Conservation (phyloP, 53 echinoderm and acorn worm species). For the Luidia sarsii region DNA sequence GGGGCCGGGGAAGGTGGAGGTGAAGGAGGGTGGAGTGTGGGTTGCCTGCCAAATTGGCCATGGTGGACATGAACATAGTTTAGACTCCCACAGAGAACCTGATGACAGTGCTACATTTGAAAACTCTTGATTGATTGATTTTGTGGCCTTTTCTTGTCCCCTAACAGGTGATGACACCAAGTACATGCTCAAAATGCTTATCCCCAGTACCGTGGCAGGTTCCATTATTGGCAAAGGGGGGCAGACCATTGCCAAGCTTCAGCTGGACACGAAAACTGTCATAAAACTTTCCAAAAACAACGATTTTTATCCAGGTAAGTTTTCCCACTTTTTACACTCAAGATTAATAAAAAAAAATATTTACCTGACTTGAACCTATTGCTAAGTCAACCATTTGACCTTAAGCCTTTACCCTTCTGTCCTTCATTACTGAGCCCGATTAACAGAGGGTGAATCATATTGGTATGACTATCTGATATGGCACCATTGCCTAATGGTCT, state of each 20-base stretch:
- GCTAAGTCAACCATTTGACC: too few species aligned
- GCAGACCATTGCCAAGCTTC: slow-evolving; percentile 94
- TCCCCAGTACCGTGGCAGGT: slow-evolving; percentile 97
- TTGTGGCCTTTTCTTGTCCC: slow-evolving; percentile 1
- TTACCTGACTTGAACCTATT: too few species aligned
- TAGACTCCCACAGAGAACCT: too few species aligned
- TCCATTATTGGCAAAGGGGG: slow-evolving; percentile 99
- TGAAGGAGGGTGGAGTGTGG: neutral
- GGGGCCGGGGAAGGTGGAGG: too few species aligned
- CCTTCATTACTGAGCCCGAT: too few species aligned
- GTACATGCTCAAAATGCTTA: slow-evolving; percentile 93
- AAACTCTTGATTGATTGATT: neutral
- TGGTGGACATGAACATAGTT: neutral
- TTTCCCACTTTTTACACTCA: too few species aligned
- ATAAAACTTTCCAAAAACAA: slow-evolving; percentile 98
- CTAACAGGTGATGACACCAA: slow-evolving; percentile 74
- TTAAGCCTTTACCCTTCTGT: too few species aligned
- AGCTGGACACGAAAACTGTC: slow-evolving; percentile 92
- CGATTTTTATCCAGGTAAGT: slow-evolving; percentile 96
- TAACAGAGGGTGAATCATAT: too few species aligned
- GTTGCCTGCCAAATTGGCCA: neutral
- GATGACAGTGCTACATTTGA: too few species aligned
- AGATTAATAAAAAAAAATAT: too few species aligned
- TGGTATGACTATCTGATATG: too few species aligned
- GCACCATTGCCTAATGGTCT: too few species aligned